Percentiles rank a stretch among this genome's conserved stretches.
These are phyloP conservation scores for Chrysaora quinquecirrha DNA, from an alignment of 30 jellyfish, hydroid and myxozoan genomes.

Conservation along the genomic window DNA sequence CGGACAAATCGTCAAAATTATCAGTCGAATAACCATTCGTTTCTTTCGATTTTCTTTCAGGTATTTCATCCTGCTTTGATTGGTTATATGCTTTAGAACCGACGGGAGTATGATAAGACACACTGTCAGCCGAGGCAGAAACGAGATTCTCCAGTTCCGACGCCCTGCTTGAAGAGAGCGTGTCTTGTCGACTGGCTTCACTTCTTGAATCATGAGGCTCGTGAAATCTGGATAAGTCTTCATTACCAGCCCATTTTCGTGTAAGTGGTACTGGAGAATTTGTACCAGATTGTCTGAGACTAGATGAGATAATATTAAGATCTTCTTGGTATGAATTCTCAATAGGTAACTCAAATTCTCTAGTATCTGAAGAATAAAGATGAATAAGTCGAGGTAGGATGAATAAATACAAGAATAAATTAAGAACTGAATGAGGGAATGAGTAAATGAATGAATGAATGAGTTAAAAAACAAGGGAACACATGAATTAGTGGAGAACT, in stretches of 20 bases:
- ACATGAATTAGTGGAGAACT: conserved; percentile 10
- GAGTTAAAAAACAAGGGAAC: too few species aligned
- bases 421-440: too few species aligned
- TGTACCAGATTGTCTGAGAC: conserved; percentile 24
- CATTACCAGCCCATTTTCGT: conserved; percentile 53
- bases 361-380: not conserved
- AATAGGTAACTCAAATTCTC: not conserved
- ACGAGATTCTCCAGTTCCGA: not conserved
- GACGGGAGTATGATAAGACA: not conserved
- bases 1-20: not conserved
- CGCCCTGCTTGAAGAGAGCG: not conserved
- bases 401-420: too few species aligned
- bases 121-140: not conserved
- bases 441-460: too few species aligned
- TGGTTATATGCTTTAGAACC: not conserved
- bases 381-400: not conserved
- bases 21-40: not conserved
- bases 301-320: not conserved
- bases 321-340: not conserved
- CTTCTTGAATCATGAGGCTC: not conserved
- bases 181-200: not conserved
- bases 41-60: not conserved
- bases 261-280: conserved; percentile 5
- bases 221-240: conserved; percentile 36
- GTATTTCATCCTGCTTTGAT: too few species aligned